Evolutionary conservation across 1,140 invertebrate genomes (phyloP).

Genomic region (Orchestia grillus): DNA sequence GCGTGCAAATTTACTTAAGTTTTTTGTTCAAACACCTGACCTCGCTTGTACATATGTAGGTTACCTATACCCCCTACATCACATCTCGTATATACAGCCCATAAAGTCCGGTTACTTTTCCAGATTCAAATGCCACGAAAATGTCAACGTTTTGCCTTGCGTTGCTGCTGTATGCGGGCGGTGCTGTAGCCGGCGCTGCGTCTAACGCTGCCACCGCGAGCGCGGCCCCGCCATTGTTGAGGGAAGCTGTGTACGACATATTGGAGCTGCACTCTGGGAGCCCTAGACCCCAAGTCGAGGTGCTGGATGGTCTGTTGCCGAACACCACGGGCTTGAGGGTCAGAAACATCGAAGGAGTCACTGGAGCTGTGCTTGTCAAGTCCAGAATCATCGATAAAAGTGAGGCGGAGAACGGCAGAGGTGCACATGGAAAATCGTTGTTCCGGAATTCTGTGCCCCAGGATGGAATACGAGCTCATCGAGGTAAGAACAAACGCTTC

Average conservation of each 20-base stretch:
- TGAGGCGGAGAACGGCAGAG: neutral
- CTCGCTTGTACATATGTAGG: no score
- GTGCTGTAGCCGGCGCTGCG: neutral
- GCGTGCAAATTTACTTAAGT: no score
- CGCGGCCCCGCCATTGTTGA: neutral
- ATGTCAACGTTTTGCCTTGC: neutral
- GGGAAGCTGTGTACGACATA: neutral
- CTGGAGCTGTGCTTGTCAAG: constrained; percentile 26
- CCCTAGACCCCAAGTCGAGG: neutral
- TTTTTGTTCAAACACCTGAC: no score
- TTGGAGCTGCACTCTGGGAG: neutral
- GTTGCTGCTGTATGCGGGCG: neutral
- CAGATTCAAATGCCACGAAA: neutral
- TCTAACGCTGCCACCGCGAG: neutral
- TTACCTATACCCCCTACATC: no score
- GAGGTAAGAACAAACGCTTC: neutral
- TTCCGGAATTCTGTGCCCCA: neutral
- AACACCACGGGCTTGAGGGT: neutral
- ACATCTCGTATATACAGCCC: neutral
- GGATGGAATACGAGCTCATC: neutral
- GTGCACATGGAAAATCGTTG: neutral
- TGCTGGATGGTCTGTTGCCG: neutral
- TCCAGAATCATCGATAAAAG: constrained; percentile 32
- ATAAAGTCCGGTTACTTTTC: neutral
- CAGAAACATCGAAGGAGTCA: constrained; percentile 9